These are phyloP conservation scores for Podarcis muralis DNA, from an alignment of 2,113 vertebrate species.

Conservation along the genomic window DNA sequence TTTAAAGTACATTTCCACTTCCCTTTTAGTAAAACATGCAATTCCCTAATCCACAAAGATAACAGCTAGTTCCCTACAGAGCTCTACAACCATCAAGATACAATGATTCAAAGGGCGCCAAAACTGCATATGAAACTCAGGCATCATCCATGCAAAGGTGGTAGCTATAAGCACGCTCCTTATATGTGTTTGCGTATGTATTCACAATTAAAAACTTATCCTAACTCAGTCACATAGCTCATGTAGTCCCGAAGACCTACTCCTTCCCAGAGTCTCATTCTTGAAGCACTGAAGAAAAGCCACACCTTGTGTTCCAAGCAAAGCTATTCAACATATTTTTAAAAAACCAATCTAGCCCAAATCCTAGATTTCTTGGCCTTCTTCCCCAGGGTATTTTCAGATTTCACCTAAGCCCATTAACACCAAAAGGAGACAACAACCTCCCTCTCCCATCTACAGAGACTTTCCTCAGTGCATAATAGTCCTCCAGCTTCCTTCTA, in stretches of 20 bases:
- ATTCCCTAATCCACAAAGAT: not conserved
- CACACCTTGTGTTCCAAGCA: slow-evolving; percentile 1
- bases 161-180: not conserved
- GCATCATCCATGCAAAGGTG: not conserved
- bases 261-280: not conserved
- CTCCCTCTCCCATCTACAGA: not conserved
- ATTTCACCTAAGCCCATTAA: not conserved
- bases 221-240: not conserved
- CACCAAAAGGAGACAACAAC: not conserved
- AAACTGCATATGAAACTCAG: not conserved
- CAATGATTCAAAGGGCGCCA: not conserved
- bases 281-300: not conserved
- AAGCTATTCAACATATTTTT: not conserved
- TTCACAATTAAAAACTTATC: not conserved
- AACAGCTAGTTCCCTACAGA: not conserved
- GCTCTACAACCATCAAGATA: not conserved
- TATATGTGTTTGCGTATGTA: not conserved
- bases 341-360: not conserved
- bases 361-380: not conserved
- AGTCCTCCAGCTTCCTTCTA: not conserved
- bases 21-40: not conserved
- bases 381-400: not conserved
- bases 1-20: not conserved
- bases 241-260: not conserved
- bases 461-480: not conserved